phyloP scores from a whole-genome alignment of 2,888 invertebrate genomes.

The Vannuccia rotundouncinata region DNA sequence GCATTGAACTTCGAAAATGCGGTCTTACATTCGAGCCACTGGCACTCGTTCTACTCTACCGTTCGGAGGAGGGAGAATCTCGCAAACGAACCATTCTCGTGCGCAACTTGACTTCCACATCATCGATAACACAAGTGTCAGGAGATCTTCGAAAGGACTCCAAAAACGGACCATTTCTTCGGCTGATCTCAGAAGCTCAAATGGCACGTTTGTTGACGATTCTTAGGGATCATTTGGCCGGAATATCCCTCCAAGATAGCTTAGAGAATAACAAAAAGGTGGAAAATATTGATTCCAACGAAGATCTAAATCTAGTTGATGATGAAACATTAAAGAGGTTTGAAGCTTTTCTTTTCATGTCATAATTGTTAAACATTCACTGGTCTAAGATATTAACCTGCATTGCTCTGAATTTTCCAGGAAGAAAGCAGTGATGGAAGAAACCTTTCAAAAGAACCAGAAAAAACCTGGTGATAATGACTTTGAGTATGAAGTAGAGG shows the following conservation, averaged over 20 bases:
- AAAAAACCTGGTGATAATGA: constrained; percentile 57
- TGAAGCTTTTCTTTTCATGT: neutral
- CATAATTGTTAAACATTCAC: neutral
- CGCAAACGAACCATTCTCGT: constrained; percentile 58
- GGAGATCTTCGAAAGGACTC: constrained; percentile 51
- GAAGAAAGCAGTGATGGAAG: constrained; percentile 59
- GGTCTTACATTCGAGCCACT: constrained; percentile 56
- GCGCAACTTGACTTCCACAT: constrained; percentile 55
- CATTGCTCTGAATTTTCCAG: neutral
- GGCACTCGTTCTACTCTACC: constrained; percentile 52
- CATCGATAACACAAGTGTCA: constrained; percentile 51
- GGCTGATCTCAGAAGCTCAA: constrained; percentile 52
- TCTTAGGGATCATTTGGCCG: constrained; percentile 57
- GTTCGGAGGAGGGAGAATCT: constrained; percentile 45
- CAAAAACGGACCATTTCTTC: constrained; percentile 47
- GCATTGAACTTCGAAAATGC: constrained; percentile 45
- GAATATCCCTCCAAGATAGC: constrained; percentile 54
- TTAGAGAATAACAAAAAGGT: constrained; percentile 46
- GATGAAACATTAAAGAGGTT: constrained; percentile 51
- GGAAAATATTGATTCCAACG: constrained; percentile 42
- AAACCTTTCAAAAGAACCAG: constrained; percentile 56
- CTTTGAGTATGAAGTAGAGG: constrained; percentile 58
- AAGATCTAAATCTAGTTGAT: constrained; percentile 54
- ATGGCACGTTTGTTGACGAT: constrained; percentile 58
- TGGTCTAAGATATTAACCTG: neutral